Base-by-base conservation (phyloP, 2,888 invertebrate genomes). In the Nomada lathburiana region DNA sequence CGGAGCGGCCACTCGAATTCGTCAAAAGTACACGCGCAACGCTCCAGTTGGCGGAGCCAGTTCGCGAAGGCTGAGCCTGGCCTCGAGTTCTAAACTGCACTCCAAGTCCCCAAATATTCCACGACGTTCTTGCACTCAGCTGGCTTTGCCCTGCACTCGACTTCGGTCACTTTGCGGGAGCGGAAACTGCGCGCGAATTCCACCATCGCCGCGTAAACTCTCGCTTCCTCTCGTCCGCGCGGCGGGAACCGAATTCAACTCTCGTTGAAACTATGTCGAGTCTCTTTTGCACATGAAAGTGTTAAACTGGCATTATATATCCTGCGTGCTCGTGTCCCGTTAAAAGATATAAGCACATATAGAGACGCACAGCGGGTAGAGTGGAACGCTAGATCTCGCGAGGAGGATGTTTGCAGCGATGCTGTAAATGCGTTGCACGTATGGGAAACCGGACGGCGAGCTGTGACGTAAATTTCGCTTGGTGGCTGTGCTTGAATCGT, bases 51-150 rank as follows among this genome's bases (percentile, higher is more conserved):
- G 55, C 57, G 64, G 57, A 68, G 47, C 53, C 72, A 55, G 71
- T 65, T 62, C 62, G 29, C 44, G 59, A 29, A 23, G 18, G 62
- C 44, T n/a, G 67, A 23, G 73, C 52, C 20, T 55, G 57, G 57
- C 70, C 65, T 82, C 74, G 77, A 86, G 87, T 86, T 84, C 76
- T 36, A 72, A 87, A 87, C 87, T 87, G 80, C 78, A 80, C 87
- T 82, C 76, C 42, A 83, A 83, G 84, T 85, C 73, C 64, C 80
- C 87, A 85, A 87, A 87, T 86, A 87, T 84, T 80, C 83, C 79
- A 73, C 78, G 76, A 71, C 78, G 76, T 77, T 79, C 87, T 78
- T 79, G 84, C 84, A 84, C 76, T 83, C 78, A 71, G 73, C 76
- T 65, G 68, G 68, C 84, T 85, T 85, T 85, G 82, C 88, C 79